These are phyloP conservation scores for Ophion obscuratus DNA, from an alignment of 2,888 invertebrate genomes.

Conservation along the genomic window DNA sequence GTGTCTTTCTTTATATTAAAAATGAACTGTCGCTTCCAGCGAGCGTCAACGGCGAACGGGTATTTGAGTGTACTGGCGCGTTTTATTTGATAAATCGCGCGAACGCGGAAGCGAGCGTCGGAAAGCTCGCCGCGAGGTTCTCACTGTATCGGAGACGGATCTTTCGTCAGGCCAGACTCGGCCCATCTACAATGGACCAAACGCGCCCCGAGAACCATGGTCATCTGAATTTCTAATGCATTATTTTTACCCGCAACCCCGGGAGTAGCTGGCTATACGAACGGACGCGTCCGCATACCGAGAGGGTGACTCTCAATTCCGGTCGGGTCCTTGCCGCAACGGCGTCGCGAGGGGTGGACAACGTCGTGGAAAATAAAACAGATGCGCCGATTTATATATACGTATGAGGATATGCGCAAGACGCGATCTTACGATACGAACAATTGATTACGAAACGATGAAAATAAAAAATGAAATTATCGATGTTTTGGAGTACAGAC, in stretches of 20 bases:
- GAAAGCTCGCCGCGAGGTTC: constrained; percentile 40
- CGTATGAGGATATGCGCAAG: background rate
- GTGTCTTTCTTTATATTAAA: constrained; percentile 82
- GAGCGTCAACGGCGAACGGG: constrained; percentile 77
- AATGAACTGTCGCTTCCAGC: constrained; percentile 84
- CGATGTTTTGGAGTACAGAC: background rate
- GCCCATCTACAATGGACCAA: constrained; percentile 37
- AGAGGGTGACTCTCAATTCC: constrained; percentile 64
- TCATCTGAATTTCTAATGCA: constrained; percentile 84
- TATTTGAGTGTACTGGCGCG: constrained; percentile 82
- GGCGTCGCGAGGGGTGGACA: constrained; percentile 50
- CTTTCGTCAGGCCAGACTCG: constrained; percentile 30
- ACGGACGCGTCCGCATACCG: constrained; percentile 55
- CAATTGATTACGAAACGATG: constrained; percentile 17
- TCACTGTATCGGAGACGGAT: constrained; percentile 19
- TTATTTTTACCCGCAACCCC: constrained; percentile 74
- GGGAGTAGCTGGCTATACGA: constrained; percentile 31
- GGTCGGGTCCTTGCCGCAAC: constrained; percentile 22
- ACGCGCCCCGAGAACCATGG: constrained; percentile 71
- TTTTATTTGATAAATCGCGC: constrained; percentile 82
- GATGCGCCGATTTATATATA: background rate
- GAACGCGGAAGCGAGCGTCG: constrained; percentile 41
- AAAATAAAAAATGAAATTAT: background rate
- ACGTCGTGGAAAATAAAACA: constrained; percentile 38
- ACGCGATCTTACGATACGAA: background rate